These are phyloP conservation scores for Thymelicus lineola DNA, from an alignment of 2,888 invertebrate species.

Conservation along the genomic window DNA sequence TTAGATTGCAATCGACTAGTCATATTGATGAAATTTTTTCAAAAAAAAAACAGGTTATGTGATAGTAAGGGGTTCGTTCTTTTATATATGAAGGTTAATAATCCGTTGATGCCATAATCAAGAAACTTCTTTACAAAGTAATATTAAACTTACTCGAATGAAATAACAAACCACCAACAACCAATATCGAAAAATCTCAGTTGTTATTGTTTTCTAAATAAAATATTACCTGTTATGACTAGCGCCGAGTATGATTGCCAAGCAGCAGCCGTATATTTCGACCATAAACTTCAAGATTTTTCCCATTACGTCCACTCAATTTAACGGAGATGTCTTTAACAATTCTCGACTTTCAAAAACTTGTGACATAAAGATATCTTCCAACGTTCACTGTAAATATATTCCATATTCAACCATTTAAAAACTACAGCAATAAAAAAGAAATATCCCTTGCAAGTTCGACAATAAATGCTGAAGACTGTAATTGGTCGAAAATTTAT, in stretches of 20 bases:
- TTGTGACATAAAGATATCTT: slow-evolving; percentile 26
- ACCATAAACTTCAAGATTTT: slow-evolving; percentile 20
- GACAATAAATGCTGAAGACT: slow-evolving; percentile 49
- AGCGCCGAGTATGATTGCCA: slow-evolving; percentile 13
- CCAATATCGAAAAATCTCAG: too few relatives aligned
- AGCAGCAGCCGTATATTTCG: slow-evolving; percentile 9
- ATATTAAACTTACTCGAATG: too few relatives aligned
- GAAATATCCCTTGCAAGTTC: slow-evolving; percentile 52
- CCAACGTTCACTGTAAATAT: slow-evolving; percentile 52
- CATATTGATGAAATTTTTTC: too few relatives aligned
- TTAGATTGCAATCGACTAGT: too few relatives aligned
- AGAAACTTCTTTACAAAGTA: too few relatives aligned
- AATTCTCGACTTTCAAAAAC: slow-evolving; percentile 41
- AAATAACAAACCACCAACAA: too few relatives aligned
- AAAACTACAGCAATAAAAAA: slow-evolving; percentile 53
- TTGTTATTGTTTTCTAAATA: background rate
- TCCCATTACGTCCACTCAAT: slow-evolving; percentile 26
- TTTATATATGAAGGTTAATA: too few relatives aligned
- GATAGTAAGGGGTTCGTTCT: too few relatives aligned
- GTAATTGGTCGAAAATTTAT: slow-evolving; percentile 52
- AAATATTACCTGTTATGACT: slow-evolving; percentile 1
- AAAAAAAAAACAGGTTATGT: too few relatives aligned
- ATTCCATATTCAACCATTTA: slow-evolving; percentile 60
- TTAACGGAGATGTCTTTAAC: slow-evolving; percentile 28
- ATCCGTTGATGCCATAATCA: too few relatives aligned